Evolutionary conservation across 2,888 invertebrate genomes (phyloP).

Genomic region (Pollenia angustigena): DNA sequence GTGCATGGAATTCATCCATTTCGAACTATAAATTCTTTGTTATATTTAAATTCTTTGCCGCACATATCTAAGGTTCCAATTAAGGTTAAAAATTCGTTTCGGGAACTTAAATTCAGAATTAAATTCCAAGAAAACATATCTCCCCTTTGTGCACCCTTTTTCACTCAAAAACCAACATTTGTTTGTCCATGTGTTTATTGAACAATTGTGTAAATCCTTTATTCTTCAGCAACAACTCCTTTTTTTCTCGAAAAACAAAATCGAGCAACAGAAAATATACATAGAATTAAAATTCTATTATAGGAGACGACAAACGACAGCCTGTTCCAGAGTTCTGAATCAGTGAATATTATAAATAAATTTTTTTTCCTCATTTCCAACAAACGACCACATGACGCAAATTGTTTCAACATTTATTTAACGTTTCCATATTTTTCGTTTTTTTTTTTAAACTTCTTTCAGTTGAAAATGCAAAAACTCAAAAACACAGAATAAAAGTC

Average conservation of each 20-base stretch:
- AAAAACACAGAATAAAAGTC: constrained; percentile 33
- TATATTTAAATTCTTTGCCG: too few relatives aligned
- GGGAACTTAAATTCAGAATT: too few relatives aligned
- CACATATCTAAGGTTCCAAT: too few relatives aligned
- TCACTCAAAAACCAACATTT: constrained; percentile 48
- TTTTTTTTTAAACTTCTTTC: constrained; percentile 30
- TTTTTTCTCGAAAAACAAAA: neutral
- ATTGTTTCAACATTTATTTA: constrained; percentile 72
- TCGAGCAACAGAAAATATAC: constrained; percentile 1
- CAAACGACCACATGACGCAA: constrained; percentile 71
- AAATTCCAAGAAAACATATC: neutral
- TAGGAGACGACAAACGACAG: constrained; percentile 31
- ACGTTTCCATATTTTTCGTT: constrained; percentile 40
- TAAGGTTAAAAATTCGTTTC: too few relatives aligned
- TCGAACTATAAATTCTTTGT: too few relatives aligned
- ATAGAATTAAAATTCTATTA: constrained; percentile 46
- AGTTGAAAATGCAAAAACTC: constrained; percentile 38
- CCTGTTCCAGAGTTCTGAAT: constrained; percentile 32
- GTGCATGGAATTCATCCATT: too few relatives aligned
- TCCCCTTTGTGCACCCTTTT: neutral
- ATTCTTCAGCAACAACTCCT: constrained; percentile 17
- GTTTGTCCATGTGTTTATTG: constrained; percentile 54
- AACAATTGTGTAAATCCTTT: constrained; percentile 67
- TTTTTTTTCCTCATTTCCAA: constrained; percentile 16
- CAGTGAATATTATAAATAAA: constrained; percentile 21